phyloP scores from a whole-genome alignment of 2,797 vertebrate species.

The Pristis pectinata region DNA sequence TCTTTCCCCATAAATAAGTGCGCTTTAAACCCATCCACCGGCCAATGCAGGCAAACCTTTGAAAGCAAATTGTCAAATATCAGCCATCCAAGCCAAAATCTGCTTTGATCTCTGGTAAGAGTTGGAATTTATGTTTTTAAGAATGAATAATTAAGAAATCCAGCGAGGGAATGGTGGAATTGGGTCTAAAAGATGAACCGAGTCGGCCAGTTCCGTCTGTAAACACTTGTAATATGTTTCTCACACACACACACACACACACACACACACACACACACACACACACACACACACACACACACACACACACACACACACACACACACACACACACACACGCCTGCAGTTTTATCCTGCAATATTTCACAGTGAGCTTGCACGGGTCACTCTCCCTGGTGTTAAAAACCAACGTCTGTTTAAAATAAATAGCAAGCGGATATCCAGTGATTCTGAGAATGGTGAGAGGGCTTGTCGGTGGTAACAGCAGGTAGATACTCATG shows the following conservation, averaged over 20 bases:
- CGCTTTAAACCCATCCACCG: no score
- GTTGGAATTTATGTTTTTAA: background rate
- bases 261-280: constrained; percentile 30
- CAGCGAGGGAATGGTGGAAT: background rate
- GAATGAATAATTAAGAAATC: background rate
- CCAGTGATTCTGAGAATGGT: background rate
- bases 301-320: no score
- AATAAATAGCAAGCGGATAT: background rate
- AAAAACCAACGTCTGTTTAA: background rate
- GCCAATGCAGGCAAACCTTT: no score
- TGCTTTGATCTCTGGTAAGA: background rate
- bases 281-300: background rate
- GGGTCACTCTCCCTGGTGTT: constrained; percentile 43
- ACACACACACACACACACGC: constrained; percentile 43
- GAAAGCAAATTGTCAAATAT: background rate
- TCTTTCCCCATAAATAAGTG: background rate
- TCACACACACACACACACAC: background rate
- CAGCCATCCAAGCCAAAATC: background rate
- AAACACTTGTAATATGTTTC: background rate
- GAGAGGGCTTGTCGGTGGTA: background rate
- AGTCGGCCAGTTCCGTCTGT: background rate
- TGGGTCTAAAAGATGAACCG: background rate
- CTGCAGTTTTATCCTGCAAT: constrained; percentile 52
- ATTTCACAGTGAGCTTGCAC: constrained; percentile 66
- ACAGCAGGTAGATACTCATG: background rate